Conservation (phyloP, 2,888 invertebrate genomes). For the Automeris io region DNA sequence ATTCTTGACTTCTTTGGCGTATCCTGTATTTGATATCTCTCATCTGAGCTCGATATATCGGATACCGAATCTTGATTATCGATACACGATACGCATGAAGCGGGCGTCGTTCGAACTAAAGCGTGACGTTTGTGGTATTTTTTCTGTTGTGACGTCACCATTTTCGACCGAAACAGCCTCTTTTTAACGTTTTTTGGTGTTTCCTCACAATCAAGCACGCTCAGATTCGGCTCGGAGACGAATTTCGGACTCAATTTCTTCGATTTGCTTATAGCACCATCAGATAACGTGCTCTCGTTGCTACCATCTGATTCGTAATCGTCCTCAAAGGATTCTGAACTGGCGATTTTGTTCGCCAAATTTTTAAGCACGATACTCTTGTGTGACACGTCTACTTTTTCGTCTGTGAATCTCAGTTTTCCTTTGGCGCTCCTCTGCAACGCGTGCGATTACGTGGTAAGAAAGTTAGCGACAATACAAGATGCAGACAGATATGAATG, state of each 20-base stretch:
- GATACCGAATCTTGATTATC: conserved; percentile 58
- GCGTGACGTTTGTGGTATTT: conserved; percentile 58
- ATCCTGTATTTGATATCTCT: conserved; percentile 20
- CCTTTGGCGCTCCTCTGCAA: conserved; percentile 62
- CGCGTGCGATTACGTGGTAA: conserved; percentile 34
- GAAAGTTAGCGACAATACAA: conserved; percentile 41
- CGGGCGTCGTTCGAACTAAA: conserved; percentile 48
- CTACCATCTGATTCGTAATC: conserved; percentile 64
- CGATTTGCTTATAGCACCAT: conserved; percentile 52
- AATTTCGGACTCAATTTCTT: conserved; percentile 64
- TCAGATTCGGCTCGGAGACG: conserved; percentile 68
- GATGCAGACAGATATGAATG: conserved; percentile 10
- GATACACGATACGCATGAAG: conserved; percentile 62
- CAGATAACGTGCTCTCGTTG: conserved; percentile 65
- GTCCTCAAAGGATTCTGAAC: conserved; percentile 52
- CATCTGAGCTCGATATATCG: conserved; percentile 29
- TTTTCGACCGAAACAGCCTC: conserved; percentile 61
- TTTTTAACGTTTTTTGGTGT: conserved; percentile 66
- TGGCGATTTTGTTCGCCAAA: conserved; percentile 62
- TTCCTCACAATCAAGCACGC: conserved; percentile 51
- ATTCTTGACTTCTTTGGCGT: conserved; percentile 46
- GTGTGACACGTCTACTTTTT: conserved; percentile 60
- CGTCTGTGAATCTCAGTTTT: conserved; percentile 52
- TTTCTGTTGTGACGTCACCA: conserved; percentile 48
- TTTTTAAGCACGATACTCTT: conserved; percentile 67